A percentile compares a stretch with the other conserved stretches of the same genome.
These are phyloP conservation scores for Plectrocnemia conspersa DNA, from an alignment of 1,140 invertebrate species.

Conservation along the genomic window DNA sequence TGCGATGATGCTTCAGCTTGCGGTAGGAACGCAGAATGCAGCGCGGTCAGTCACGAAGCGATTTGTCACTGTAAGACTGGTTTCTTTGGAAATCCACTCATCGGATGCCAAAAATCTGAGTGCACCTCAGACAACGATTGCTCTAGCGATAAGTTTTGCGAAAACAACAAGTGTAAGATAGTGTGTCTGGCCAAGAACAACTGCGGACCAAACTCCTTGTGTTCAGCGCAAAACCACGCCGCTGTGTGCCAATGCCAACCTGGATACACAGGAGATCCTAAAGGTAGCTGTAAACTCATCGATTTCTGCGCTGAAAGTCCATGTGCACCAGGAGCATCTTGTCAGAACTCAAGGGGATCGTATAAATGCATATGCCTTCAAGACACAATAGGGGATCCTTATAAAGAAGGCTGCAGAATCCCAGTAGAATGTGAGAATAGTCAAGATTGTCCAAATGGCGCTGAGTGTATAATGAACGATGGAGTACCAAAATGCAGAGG, in stretches of 20 bases:
- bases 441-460: slow-evolving; percentile 71
- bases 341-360: slow-evolving; percentile 74
- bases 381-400: slow-evolving; percentile 77
- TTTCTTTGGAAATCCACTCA: slow-evolving; percentile 72
- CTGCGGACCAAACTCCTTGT: slow-evolving; percentile 78
- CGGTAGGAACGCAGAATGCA: slow-evolving; percentile 75
- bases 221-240: slow-evolving; percentile 71
- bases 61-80: slow-evolving; percentile 72
- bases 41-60: slow-evolving; percentile 62
- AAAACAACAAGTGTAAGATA: slow-evolving; percentile 75
- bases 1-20: slow-evolving; percentile 64
- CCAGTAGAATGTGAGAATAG: slow-evolving; percentile 73
- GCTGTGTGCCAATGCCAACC: slow-evolving; percentile 78
- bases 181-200: slow-evolving; percentile 75
- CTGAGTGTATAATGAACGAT: slow-evolving; percentile 65
- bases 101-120: slow-evolving; percentile 73
- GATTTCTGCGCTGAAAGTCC: slow-evolving; percentile 74
- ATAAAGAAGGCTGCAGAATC: slow-evolving; percentile 69
- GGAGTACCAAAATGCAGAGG: slow-evolving; percentile 69
- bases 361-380: slow-evolving; percentile 75
- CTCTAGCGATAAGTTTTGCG: slow-evolving; percentile 75
- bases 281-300: slow-evolving; percentile 64
- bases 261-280: slow-evolving; percentile 75
- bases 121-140: slow-evolving; percentile 69
- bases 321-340: slow-evolving; percentile 77